phyloP scores from a whole-genome alignment of 2,113 vertebrate genomes.

The Tenebrosternarchus preto region DNA sequence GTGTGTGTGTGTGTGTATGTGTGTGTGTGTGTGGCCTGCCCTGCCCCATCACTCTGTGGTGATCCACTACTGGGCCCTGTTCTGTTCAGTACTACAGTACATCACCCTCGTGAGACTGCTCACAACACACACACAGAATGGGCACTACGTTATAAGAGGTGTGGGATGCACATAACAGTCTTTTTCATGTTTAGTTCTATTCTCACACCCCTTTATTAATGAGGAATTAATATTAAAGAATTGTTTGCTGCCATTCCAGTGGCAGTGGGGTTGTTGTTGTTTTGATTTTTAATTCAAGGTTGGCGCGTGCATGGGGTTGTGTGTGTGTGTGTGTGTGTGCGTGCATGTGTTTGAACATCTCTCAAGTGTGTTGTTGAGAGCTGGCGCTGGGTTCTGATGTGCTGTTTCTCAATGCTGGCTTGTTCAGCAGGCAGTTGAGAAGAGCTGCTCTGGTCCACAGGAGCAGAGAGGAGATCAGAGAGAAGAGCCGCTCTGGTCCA shows the following conservation, averaged over 20 bases:
- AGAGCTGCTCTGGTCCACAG: constrained; percentile 21
- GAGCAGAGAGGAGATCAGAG: background rate
- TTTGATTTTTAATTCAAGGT: background rate
- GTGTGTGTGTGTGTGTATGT: too few relatives aligned
- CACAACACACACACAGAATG: constrained; percentile 54
- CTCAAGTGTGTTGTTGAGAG: constrained; percentile 13
- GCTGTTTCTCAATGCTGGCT: constrained; percentile 29
- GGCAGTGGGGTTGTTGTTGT: too few relatives aligned
- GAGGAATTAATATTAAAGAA: background rate
- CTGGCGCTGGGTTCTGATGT: background rate
- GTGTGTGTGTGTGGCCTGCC: too few relatives aligned
- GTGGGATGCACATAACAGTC: constrained; percentile 77
- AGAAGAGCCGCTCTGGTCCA: constrained; percentile 22
- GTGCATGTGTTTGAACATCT: background rate
- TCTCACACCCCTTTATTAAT: background rate
- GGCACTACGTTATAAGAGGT: constrained; percentile 70
- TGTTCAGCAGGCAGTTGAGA: constrained; percentile 27
- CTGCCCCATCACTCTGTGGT: too few relatives aligned
- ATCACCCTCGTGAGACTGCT: background rate
- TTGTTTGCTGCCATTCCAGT: background rate
- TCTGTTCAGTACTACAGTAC: background rate
- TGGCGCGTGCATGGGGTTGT: background rate
- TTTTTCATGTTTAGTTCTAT: constrained; percentile 67
- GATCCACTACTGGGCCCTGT: background rate
- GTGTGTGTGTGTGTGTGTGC: background rate